These are phyloP conservation scores for Drosophila falleni DNA, from an alignment of 2,888 invertebrate species.

Conservation along the genomic window DNA sequence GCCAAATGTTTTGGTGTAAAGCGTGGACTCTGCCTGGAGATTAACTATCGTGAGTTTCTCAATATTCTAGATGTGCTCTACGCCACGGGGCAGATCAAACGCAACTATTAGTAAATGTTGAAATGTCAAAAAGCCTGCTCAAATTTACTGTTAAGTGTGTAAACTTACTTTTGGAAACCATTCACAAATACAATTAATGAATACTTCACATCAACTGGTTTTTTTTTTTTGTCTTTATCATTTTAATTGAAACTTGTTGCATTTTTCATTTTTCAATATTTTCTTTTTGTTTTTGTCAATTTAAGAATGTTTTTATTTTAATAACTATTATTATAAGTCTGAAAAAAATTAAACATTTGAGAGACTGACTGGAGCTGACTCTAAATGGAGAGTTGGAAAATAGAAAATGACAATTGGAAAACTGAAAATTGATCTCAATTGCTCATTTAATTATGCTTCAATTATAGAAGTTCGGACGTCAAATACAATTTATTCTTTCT, in stretches of 20 bases:
- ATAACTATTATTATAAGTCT: conserved; percentile 45
- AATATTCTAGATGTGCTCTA: conserved; percentile 89
- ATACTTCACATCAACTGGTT: neutral
- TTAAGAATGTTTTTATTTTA: conserved; percentile 24
- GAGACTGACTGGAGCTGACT: conserved; percentile 8
- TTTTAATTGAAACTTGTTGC: conserved; percentile 49
- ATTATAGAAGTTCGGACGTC: conserved; percentile 39
- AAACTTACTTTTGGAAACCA: conserved; percentile 5
- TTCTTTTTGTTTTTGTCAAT: conserved; percentile 16
- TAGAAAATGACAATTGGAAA: conserved; percentile 6
- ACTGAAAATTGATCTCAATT: neutral
- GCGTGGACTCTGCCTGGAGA: conserved; percentile 87
- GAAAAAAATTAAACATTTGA: conserved; percentile 42
- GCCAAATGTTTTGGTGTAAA: conserved; percentile 91
- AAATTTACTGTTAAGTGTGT: conserved; percentile 46
- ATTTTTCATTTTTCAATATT: conserved; percentile 5
- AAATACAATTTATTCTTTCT: conserved; percentile 40
- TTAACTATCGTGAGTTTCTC: conserved; percentile 90
- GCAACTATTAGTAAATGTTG: conserved; percentile 69
- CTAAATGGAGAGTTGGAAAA: conserved; percentile 8
- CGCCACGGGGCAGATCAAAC: conserved; percentile 86
- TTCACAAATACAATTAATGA: conserved; percentile 6
- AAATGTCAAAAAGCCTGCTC: neutral
- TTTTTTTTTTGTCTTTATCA: conserved; percentile 7
- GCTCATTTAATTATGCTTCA: conserved; percentile 3